A percentile compares a stretch with the other conserved stretches of the same genome.
Conservation (phyloP, 2,113 vertebrate genomes). For the Strix uralensis region DNA sequence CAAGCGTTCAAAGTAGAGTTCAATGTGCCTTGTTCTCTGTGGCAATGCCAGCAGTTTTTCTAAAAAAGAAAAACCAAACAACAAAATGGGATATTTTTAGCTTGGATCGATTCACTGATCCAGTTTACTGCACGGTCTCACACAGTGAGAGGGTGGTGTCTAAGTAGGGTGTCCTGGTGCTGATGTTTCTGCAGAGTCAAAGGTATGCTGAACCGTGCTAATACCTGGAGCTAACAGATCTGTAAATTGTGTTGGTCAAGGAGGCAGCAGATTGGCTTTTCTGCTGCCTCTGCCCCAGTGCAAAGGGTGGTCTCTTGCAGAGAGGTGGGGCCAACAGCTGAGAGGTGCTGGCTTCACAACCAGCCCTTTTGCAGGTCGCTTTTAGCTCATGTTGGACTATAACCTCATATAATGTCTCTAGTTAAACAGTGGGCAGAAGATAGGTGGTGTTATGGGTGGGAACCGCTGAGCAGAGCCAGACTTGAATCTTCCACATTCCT, state of each 20-base stretch:
- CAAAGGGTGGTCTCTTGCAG: not conserved
- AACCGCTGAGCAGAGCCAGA: not conserved
- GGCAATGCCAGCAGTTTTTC: not conserved
- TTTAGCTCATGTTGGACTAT: not conserved
- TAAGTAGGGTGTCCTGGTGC: not conserved
- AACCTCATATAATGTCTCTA: not conserved
- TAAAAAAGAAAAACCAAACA: not conserved
- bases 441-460: not conserved
- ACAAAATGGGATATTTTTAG: conserved; percentile 24
- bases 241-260: not conserved
- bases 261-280: not conserved
- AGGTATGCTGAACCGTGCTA: not conserved
- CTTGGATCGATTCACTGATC: not conserved
- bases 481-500: not conserved
- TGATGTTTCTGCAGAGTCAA: not conserved
- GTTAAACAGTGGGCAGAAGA: not conserved
- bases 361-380: not conserved
- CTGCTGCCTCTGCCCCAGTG: not conserved
- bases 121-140: not conserved
- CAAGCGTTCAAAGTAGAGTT: not conserved
- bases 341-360: not conserved
- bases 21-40: not conserved
- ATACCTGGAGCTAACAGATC: not conserved
- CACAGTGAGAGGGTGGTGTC: not conserved
- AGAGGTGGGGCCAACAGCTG: not conserved